A percentile compares a stretch with the other conserved stretches of the same genome.
These are phyloP conservation scores for Noctua fimbriata DNA, from an alignment of 2,888 invertebrate species.

Conservation along the genomic window DNA sequence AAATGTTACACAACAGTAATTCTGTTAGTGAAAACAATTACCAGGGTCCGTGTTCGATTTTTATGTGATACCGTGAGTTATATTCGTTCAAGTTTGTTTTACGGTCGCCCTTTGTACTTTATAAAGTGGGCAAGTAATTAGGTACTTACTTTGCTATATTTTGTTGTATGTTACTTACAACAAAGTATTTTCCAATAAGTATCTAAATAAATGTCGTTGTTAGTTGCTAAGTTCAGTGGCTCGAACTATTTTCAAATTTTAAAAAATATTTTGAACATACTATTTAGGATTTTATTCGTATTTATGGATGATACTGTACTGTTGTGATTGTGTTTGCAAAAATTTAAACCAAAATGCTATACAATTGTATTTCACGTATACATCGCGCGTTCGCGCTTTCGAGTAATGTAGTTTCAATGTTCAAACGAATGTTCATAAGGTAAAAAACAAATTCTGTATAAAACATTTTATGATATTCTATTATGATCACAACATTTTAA, in stretches of 20 bases:
- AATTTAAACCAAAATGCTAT: neutral
- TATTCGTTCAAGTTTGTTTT: neutral
- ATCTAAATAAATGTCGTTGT: neutral
- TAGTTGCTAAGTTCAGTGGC: neutral
- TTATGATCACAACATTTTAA: neutral
- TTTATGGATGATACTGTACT: neutral
- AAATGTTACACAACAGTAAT: conserved; percentile 16
- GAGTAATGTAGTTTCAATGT: neutral
- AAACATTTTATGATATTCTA: neutral
- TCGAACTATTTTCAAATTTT: neutral
- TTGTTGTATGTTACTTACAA: neutral
- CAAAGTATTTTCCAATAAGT: neutral
- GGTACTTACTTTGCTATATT: neutral
- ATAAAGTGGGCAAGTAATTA: neutral
- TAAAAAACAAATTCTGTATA: neutral
- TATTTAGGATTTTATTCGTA: no score
- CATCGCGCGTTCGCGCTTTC: neutral
- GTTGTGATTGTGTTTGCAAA: neutral
- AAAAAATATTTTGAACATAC: neutral
- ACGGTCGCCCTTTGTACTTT: neutral
- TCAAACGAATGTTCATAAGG: neutral
- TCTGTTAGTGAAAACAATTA: conserved; percentile 26
- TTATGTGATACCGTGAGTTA: neutral
- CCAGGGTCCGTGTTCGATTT: neutral
- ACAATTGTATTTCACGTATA: neutral